Evolutionary conservation across 2,113 vertebrate genomes (phyloP), one percentile per base, ranked within the genome.

Genomic region (Plestiodon gilberti): DNA sequence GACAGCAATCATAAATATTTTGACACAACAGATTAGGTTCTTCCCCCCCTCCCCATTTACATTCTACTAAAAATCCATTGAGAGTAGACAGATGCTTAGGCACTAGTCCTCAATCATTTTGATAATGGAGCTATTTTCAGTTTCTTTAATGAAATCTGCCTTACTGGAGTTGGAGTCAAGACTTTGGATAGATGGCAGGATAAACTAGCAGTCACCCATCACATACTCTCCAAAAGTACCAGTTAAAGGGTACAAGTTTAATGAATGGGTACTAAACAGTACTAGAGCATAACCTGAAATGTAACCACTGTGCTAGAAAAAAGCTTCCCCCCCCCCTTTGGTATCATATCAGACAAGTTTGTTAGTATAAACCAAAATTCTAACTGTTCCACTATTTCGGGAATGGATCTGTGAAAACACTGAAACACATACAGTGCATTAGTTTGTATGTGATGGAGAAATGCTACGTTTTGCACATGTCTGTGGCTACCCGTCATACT

Each of bases 1-100:
- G 62, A 6, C 17, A 2, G 18, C 38, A 91, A 85, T 91, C 28
- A 74, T 33, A 76, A 88, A 75, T 62, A 88, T 77, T 93, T 83
- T 82, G 55, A 85, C n/a, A 87, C 1, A 59, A 0, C 80, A 30
- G 62, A 1, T 79, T 81, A 71, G 76, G 64, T 78, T 52, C 2
- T 18, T 88, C 74, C 1, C 10, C 84, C 38, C 64, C 10, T 25
- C 33, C 15, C 20, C 9, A 84, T 85, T 4, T 35, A 71, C 3
- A 59, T 3, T 2, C 85, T 14, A 86, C 59, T 62, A 22, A 89
- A 78, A 77, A 43, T 11, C 40, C 35, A 71, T 57, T 25, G 55
- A 84, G 84, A 76, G 55, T 61, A 73, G n/a, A 61, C 33, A 61
- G 67, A 57, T 82, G 33, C 67, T 71, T 82, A 38, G 33, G 23